Percentiles rank a stretch among this genome's conserved stretches.
These are phyloP conservation scores for Melanotaenia trifasciata DNA, from an alignment of 2,797 vertebrate species.

Conservation along the genomic window DNA sequence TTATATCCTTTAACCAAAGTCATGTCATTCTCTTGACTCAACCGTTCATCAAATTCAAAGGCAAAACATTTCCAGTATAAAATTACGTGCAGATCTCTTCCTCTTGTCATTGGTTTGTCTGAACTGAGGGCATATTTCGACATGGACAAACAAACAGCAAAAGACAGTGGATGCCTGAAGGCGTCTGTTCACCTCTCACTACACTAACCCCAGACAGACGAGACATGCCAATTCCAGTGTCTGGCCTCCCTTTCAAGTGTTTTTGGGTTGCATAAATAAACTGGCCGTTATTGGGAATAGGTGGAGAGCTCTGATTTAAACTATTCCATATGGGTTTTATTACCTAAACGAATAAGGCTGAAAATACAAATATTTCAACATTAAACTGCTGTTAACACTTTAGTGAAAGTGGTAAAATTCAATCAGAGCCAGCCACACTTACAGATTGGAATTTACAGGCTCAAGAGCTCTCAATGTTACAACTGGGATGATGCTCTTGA, in stretches of 20 bases:
- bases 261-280: constrained; percentile 48
- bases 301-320: constrained; percentile 18
- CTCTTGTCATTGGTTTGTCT: constrained; percentile 17
- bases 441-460: neutral
- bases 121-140: constrained; percentile 44
- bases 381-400: constrained; percentile 11
- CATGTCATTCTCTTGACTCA: neutral
- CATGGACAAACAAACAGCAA: constrained; percentile 56
- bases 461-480: neutral
- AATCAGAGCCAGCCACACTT: neutral
- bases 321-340: constrained; percentile 13
- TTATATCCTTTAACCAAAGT: constrained; percentile 1
- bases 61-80: constrained; percentile 17
- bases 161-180: constrained; percentile 61
- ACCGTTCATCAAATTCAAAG: constrained; percentile 16
- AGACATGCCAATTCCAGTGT: constrained; percentile 53
- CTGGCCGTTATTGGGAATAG: constrained; percentile 25
- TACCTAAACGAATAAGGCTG: neutral
- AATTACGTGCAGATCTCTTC: constrained; percentile 15
- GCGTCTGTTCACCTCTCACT: constrained; percentile 64
- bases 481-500: neutral
- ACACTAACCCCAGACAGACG: constrained; percentile 63
- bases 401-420: neutral
- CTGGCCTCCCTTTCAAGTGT: constrained; percentile 52
- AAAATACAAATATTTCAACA: neutral